Evolutionary conservation across 35 echinoderm and acorn worm genomes (phyloP), one percentile per base, ranked within the genome.

Genomic region (Acanthaster planci): DNA sequence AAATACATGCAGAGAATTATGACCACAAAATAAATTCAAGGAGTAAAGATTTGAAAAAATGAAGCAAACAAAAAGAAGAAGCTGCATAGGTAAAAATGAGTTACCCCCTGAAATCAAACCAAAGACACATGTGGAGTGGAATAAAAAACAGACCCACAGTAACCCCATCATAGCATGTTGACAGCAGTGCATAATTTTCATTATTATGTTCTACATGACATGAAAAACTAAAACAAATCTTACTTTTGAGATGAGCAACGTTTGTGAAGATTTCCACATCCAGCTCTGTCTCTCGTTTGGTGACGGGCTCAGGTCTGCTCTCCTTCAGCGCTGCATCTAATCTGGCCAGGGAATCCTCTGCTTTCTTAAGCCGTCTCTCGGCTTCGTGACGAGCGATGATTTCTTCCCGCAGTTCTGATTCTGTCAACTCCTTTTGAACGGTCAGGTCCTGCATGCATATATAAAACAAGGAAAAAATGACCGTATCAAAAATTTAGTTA

Each of bases 381-480:
- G 96, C 96, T 22, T 99, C 96, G 76, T 86, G 85, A 21, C 96
- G 84, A 16, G 96, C 92, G 52, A 99, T 93, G 39, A 99, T 99
- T 84, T 99, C 96, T 40, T 99, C 92, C 76, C 91, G 87, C 39
- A 99, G 64, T 78, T 94, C 92, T 36, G 93, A 76, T 76, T 99
- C 96, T 31, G 96, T 99, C 77, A 99, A 59, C 64, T 99, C 92
- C 67, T 99, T 99, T 59, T 99, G 96, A 3, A 99, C 85, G 5
- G 96, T 93, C 14, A 99, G 78, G 80, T 99, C 96, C 92, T 94
- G 72, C 18, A 5, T 34, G 76, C 67, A 22, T 18, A 77, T 19
- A 77, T 18, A 77, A 77, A 35, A 8, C 32, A 3, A 68, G 32
- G n/a, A n/a, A n/a, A n/a, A n/a, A n/a, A n/a, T n/a, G n/a, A n/a